These are phyloP conservation scores for Drosophila percnosoma DNA, from an alignment of 2,888 invertebrate species.

Conservation along the genomic window DNA sequence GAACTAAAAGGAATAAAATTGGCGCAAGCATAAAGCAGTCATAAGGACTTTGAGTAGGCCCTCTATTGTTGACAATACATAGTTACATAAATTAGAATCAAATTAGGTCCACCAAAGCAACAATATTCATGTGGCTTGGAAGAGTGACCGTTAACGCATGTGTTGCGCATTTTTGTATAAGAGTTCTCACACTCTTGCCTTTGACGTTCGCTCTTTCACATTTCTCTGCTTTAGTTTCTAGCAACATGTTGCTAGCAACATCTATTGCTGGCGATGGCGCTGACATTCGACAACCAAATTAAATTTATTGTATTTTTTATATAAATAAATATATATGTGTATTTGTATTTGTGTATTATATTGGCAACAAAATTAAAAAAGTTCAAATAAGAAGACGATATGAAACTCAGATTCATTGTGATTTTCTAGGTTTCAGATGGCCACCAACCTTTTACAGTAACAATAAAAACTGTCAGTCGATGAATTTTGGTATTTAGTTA, in stretches of 20 bases:
- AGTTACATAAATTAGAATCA: conserved; percentile 71
- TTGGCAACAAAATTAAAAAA: neutral
- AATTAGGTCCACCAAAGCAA: conserved; percentile 60
- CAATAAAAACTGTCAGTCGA: neutral
- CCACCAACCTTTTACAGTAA: neutral
- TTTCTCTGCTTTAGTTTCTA: neutral
- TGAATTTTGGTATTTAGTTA: neutral
- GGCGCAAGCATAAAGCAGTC: conserved; percentile 44
- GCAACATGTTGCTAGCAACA: conserved; percentile 56
- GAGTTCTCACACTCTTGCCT: conserved; percentile 25
- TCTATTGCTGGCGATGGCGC: neutral
- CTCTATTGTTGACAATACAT: conserved; percentile 62
- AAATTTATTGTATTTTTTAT: neutral
- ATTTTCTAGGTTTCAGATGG: neutral
- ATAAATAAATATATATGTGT: neutral
- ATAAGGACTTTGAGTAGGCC: conserved; percentile 36
- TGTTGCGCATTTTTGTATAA: conserved; percentile 64
- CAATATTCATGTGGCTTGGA: conserved; percentile 5
- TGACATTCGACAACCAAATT: neutral
- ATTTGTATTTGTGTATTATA: neutral
- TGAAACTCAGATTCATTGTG: neutral
- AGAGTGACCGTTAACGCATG: conserved; percentile 44
- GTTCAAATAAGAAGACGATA: neutral
- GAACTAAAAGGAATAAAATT: conserved; percentile 32
- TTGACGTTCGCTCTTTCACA: conserved; percentile 4